A percentile compares a stretch with the other conserved stretches of the same genome.
These are phyloP conservation scores for Semicossyphus pulcher DNA, from an alignment of 2,113 vertebrate species.

Conservation along the genomic window DNA sequence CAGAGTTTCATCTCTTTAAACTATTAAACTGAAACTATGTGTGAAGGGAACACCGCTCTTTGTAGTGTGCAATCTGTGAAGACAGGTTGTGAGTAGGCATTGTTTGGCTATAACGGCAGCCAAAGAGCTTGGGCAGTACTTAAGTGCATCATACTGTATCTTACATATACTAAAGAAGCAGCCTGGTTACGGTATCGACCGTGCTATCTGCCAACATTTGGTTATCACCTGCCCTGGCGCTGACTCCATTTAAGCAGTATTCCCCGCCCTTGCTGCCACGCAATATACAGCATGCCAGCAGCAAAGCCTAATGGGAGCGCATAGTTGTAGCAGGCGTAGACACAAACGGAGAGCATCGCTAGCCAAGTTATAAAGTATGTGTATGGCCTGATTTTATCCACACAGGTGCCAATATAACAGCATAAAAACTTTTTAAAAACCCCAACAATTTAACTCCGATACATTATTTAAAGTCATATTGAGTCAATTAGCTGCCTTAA, in stretches of 20 bases:
- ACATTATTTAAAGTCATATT: neutral
- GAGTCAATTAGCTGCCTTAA: neutral
- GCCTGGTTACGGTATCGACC: neutral
- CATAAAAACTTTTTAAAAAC: neutral
- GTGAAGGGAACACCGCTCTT: neutral
- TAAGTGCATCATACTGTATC: neutral
- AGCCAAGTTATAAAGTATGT: neutral
- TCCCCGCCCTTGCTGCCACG: neutral
- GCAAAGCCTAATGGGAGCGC: slow-evolving; percentile 9
- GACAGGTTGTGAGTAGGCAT: neutral
- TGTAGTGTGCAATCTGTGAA: neutral
- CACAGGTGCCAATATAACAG: neutral
- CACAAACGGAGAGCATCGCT: neutral
- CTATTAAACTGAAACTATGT: neutral
- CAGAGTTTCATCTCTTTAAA: neutral
- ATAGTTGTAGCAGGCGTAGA: slow-evolving; percentile 2
- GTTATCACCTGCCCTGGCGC: slow-evolving; percentile 18
- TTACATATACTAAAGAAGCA: neutral
- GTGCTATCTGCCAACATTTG: neutral
- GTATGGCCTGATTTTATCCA: neutral
- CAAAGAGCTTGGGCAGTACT: neutral
- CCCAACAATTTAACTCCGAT: neutral
- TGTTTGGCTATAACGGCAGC: neutral
- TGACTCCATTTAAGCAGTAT: slow-evolving; percentile 1
- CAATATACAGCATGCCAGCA: slow-evolving; percentile 7